Evolutionary conservation across 2,888 invertebrate genomes (phyloP).

Genomic region (Crepidodera aurea): DNA sequence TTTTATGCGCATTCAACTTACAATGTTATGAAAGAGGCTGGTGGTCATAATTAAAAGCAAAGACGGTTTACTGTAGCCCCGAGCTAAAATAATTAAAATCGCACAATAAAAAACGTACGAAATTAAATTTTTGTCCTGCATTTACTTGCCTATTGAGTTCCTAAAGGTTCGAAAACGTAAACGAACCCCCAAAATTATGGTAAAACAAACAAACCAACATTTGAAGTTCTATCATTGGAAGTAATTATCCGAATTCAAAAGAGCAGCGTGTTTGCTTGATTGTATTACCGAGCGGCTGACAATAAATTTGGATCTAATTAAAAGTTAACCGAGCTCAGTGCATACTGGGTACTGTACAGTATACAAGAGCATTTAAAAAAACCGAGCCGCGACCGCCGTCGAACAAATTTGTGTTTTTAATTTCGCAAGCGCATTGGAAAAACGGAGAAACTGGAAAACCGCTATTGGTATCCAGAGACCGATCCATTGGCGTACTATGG

Average conservation of each 20-base stretch:
- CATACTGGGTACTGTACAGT: slow-evolving; percentile 10
- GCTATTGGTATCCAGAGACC: slow-evolving; percentile 24
- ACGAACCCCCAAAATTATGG: not conserved
- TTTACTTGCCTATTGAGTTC: no score
- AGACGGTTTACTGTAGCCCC: no score
- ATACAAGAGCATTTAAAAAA: slow-evolving; percentile 23
- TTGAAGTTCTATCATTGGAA: not conserved
- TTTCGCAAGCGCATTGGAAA: slow-evolving; percentile 22
- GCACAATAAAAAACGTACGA: no score
- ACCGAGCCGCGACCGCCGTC: slow-evolving; percentile 15
- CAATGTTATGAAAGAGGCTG: no score
- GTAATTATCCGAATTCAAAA: slow-evolving; percentile 12
- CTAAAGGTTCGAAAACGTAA: no score
- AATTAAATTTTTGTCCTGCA: no score
- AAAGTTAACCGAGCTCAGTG: slow-evolving; percentile 37
- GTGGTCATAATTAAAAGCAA: no score
- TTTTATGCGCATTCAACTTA: no score
- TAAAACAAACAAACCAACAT: not conserved
- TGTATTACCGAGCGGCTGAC: slow-evolving; percentile 31
- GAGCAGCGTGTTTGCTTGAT: slow-evolving; percentile 30
- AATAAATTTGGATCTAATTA: slow-evolving; percentile 42
- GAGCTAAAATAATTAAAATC: no score
- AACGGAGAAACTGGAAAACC: slow-evolving; percentile 21
- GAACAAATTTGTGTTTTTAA: slow-evolving; percentile 39
- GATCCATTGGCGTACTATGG: slow-evolving; percentile 17